phyloP scores from a whole-genome alignment of 2,888 invertebrate species.

The Chorisops tibialis region DNA sequence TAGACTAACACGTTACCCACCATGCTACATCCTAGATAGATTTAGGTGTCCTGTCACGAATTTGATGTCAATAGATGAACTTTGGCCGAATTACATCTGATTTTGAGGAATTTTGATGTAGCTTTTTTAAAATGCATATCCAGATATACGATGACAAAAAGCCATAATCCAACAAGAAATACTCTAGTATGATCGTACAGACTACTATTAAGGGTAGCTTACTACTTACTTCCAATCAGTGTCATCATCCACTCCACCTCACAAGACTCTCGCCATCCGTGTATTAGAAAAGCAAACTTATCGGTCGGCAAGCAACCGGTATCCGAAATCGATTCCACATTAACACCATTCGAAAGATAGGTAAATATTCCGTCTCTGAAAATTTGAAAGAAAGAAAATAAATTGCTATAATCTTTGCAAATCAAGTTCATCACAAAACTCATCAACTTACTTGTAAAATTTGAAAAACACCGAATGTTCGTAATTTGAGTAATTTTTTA shows the following conservation, averaged over 20 bases:
- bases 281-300: slow-evolving; percentile 46
- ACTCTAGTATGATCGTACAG: too few species aligned
- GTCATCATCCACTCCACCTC: slow-evolving; percentile 43
- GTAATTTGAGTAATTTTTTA: not conserved
- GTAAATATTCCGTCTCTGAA: slow-evolving; percentile 29
- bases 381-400: not conserved
- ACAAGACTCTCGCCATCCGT: slow-evolving; percentile 49
- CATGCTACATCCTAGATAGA: too few species aligned
- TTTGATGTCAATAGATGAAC: too few species aligned
- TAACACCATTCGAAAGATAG: slow-evolving; percentile 26
- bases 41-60: too few species aligned
- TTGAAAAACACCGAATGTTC: slow-evolving; percentile 5
- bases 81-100: too few species aligned
- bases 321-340: slow-evolving; percentile 24
- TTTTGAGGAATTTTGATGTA: too few species aligned
- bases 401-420: too few species aligned
- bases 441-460: slow-evolving; percentile 14
- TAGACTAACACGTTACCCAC: too few species aligned
- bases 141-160: too few species aligned
- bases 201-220: too few species aligned
- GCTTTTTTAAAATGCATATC: too few species aligned
- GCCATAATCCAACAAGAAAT: too few species aligned
- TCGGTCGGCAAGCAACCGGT: slow-evolving; percentile 41
- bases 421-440: not conserved
- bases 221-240: slow-evolving; percentile 43